These are phyloP conservation scores for Oriolus oriolus DNA, from an alignment of 2,113 vertebrate genomes.

Conservation along the genomic window DNA sequence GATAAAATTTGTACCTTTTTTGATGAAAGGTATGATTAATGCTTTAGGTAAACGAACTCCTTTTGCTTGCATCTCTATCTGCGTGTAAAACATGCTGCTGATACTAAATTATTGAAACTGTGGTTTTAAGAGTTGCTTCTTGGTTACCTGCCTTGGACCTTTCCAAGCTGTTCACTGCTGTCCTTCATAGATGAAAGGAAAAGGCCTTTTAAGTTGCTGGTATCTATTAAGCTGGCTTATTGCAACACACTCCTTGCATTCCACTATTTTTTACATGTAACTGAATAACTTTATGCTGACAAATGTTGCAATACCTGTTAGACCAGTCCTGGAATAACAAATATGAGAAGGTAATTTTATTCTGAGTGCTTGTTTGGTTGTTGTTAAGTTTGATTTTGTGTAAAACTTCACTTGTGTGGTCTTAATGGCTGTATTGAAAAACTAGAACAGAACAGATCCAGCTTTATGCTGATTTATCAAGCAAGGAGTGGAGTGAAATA, in stretches of 20 bases:
- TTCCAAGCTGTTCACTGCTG: neutral
- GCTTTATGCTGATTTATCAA: neutral
- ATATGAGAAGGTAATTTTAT: constrained; percentile 43
- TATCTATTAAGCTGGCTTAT: constrained; percentile 14
- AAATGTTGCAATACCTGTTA: constrained; percentile 49
- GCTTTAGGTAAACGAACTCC: neutral
- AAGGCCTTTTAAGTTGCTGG: neutral
- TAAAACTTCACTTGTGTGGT: constrained; percentile 36
- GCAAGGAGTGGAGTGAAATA: neutral
- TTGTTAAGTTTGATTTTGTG: neutral
- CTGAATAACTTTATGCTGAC: constrained; percentile 55
- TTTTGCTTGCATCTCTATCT: neutral
- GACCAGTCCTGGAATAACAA: constrained; percentile 51
- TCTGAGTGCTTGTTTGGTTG: constrained; percentile 37
- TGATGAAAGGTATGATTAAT: neutral
- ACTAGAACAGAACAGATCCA: neutral
- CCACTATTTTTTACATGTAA: constrained; percentile 53
- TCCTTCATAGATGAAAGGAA: constrained; percentile 22
- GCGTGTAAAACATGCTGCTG: neutral
- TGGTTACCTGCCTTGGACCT: neutral
- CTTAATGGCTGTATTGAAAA: neutral
- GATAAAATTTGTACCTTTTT: neutral
- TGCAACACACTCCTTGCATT: constrained; percentile 37
- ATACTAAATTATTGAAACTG: neutral
- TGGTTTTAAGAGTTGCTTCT: neutral